Base-by-base conservation (phyloP, 2,888 invertebrate genomes). In the Eupithecia inturbata region DNA sequence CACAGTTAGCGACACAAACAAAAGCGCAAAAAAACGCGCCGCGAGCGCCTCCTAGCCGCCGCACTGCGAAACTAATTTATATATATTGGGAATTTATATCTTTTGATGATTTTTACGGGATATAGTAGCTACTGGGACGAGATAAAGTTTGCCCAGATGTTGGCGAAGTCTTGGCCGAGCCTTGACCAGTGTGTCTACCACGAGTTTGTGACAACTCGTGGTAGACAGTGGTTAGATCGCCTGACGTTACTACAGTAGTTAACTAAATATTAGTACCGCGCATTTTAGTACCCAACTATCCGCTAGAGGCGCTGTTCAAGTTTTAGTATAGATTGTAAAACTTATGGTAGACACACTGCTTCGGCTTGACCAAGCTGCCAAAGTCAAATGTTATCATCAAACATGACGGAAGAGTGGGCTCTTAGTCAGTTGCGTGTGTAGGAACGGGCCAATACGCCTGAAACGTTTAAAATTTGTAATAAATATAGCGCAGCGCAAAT, bases 1-100 rank as follows among this genome's bases (percentile, higher is more conserved):
- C 79, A 83, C 79, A 78, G 69, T 75, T 76, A 79, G 78, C 75
- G 76, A 80, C 76, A 75, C 79, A 83, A 79, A 83, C 81, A 82
- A 76, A 73, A 77, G 78, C 77, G 73, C 76, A 77, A 80, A 77
- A 67, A 39, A 36, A 72, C 70, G 67, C 76, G 75, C 79, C 72
- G 78, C 76, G 73, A 70, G 78, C 82, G 80, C 79, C 82, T 78
- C 78, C 81, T 71, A 68, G 68, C 62, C 67, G 68, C 41, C 53
- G 16, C 45, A 68, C 72, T 41, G 57, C 57, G 7, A 14, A 26
- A 14, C 67, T 36, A 26, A 33, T 1, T 64, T 0, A 36, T 64
- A 41, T 36, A 26, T 64, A 4, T 60, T 28, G 26, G 26, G 16
- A 60, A 31, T 62, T 19, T 80, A 80, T 36, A 77, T 71, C 82